Evolutionary conservation across 2,888 invertebrate species (phyloP).

Genomic region (Pachymerium ferrugineum): DNA sequence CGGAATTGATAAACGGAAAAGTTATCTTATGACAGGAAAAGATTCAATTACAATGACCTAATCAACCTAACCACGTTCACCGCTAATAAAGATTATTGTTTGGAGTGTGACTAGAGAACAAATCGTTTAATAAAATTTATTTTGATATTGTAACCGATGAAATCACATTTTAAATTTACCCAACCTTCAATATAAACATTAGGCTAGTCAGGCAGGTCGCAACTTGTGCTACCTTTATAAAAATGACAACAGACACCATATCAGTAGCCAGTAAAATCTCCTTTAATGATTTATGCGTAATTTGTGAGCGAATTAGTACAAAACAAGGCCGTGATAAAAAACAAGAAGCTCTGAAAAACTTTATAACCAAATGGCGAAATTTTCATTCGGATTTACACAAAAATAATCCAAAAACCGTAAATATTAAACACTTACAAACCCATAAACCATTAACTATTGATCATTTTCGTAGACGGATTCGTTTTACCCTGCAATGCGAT

Average conservation of each 20-base stretch:
- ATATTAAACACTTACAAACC: not conserved
- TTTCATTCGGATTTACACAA: conserved; percentile 45
- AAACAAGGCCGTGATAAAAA: conserved; percentile 48
- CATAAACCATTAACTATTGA: not conserved
- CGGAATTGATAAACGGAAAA: no score
- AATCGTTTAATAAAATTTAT: no score
- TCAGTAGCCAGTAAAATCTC: conserved; percentile 42
- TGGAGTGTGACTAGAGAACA: not conserved
- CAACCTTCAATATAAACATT: no score
- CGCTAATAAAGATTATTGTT: no score
- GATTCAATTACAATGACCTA: no score
- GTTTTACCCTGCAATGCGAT: conserved; percentile 66
- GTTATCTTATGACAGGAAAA: no score
- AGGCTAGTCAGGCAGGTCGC: no score
- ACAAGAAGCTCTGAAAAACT: conserved; percentile 45
- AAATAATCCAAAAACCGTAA: conserved; percentile 39
- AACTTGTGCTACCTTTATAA: no score
- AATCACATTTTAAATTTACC: no score
- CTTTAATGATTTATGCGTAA: conserved; percentile 47
- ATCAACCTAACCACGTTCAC: no score
- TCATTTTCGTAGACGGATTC: conserved; percentile 51
- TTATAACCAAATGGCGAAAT: conserved; percentile 48
- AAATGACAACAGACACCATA: not conserved
- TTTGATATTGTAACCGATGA: no score
- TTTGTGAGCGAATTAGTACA: conserved; percentile 59